Conservation (phyloP, 2,113 vertebrate species). For the Podiceps cristatus region DNA sequence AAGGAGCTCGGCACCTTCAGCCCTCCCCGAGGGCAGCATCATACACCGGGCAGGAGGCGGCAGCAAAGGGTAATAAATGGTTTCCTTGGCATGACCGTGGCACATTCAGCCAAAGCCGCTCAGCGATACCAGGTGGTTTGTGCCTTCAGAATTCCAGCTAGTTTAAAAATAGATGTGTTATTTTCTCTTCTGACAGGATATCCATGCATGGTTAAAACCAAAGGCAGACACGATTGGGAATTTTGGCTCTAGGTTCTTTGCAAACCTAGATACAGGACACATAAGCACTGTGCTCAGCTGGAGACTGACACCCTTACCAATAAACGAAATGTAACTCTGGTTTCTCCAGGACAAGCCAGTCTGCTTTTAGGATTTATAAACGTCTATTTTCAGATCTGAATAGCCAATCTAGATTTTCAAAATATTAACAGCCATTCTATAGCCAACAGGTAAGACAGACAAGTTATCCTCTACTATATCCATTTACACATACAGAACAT, state of each 20-base stretch:
- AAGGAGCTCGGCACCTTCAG: background rate
- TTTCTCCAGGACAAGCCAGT: background rate
- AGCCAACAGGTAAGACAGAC: background rate
- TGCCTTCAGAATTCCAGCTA: conserved; percentile 78
- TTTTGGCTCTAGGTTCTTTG: conserved; percentile 69
- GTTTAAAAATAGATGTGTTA: conserved; percentile 92
- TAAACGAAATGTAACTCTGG: background rate
- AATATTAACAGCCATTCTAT: background rate
- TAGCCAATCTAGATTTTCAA: background rate
- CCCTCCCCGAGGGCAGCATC: background rate
- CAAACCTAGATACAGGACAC: conserved; percentile 65
- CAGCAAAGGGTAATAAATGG: conserved; percentile 49
- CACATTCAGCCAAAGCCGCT: background rate
- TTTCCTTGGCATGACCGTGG: background rate
- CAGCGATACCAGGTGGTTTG: conserved; percentile 29
- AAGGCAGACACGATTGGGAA: conserved; percentile 60
- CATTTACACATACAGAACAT: background rate
- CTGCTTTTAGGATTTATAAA: background rate
- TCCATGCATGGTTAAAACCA: conserved; percentile 81
- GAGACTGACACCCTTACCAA: background rate
- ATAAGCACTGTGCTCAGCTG: background rate
- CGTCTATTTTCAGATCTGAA: background rate
- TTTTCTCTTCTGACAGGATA: conserved; percentile 86
- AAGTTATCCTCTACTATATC: background rate
- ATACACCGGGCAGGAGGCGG: conserved; percentile 35